Conservation (phyloP, 2,888 invertebrate genomes). For the Diarsia dahlii region DNA sequence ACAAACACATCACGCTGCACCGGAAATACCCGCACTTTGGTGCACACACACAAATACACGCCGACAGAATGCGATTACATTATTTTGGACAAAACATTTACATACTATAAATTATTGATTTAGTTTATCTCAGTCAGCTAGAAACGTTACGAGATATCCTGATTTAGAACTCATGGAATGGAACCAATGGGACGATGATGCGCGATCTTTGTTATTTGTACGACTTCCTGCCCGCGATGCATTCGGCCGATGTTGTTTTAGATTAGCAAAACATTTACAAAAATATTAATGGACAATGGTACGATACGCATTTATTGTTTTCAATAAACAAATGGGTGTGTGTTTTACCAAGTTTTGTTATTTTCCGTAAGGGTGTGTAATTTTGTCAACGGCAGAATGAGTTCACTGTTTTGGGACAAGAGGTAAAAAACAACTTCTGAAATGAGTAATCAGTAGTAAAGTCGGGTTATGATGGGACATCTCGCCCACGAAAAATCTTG, state of each 20-base stretch:
- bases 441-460: conserved; percentile 18
- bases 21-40: conserved; percentile 81
- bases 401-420: conserved; percentile 8
- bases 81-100: conserved; percentile 64
- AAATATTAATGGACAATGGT: neutral
- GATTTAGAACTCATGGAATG: conserved; percentile 49
- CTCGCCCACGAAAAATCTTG: no score
- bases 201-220: conserved; percentile 34
- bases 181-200: conserved; percentile 48
- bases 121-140: conserved; percentile 49
- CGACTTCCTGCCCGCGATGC: conserved; percentile 35
- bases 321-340: neutral
- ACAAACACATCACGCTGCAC: conserved; percentile 74
- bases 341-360: neutral
- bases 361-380: neutral
- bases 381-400: conserved; percentile 21
- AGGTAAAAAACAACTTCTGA: conserved; percentile 5
- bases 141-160: conserved; percentile 52
- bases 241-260: conserved; percentile 10
- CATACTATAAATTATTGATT: conserved; percentile 45
- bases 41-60: conserved; percentile 71
- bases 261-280: neutral
- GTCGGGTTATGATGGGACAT: no score
- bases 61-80: conserved; percentile 47
- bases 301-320: neutral